phyloP scores from a whole-genome alignment of 1,140 invertebrate genomes.

The Diplogasteroides magnus region DNA sequence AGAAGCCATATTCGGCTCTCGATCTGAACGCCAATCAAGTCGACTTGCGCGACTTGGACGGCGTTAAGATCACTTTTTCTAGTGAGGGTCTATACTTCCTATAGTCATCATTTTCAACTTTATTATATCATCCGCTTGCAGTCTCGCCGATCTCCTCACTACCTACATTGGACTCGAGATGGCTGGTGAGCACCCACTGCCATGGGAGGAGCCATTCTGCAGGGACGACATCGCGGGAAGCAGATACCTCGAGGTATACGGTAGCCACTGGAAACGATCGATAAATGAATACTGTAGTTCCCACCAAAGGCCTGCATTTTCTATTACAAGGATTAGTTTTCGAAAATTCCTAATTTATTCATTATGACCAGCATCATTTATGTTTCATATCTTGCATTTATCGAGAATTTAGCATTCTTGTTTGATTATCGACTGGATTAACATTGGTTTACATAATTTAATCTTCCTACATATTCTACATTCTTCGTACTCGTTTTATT shows the following conservation, averaged over 20 bases:
- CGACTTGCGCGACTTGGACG: too few relatives aligned
- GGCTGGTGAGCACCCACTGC: slow-evolving; percentile 66
- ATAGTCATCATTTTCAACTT: too few relatives aligned
- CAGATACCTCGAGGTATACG: too few relatives aligned
- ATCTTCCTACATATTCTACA: neutral
- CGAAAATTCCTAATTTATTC: neutral
- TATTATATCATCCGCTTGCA: neutral
- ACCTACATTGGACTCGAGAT: slow-evolving; percentile 64
- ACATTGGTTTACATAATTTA: neutral
- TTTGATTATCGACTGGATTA: too few relatives aligned
- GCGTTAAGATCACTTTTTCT: too few relatives aligned
- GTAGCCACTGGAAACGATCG: too few relatives aligned
- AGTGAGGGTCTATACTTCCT: too few relatives aligned
- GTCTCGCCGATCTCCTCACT: slow-evolving; percentile 57
- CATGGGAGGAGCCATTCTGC: slow-evolving; percentile 72
- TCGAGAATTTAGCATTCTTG: too few relatives aligned
- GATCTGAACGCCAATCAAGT: too few relatives aligned
- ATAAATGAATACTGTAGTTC: slow-evolving; percentile 3
- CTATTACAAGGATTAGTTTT: neutral
- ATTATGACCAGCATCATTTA: neutral
- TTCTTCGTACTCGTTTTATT: neutral
- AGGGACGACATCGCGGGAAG: slow-evolving; percentile 49
- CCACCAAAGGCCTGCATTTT: neutral
- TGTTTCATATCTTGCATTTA: too few relatives aligned
- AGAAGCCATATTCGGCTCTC: too few relatives aligned